Evolutionary conservation across 2,113 vertebrate species (phyloP), one percentile per base, ranked within the genome.

Genomic region (Hippocampus mohnikei): DNA sequence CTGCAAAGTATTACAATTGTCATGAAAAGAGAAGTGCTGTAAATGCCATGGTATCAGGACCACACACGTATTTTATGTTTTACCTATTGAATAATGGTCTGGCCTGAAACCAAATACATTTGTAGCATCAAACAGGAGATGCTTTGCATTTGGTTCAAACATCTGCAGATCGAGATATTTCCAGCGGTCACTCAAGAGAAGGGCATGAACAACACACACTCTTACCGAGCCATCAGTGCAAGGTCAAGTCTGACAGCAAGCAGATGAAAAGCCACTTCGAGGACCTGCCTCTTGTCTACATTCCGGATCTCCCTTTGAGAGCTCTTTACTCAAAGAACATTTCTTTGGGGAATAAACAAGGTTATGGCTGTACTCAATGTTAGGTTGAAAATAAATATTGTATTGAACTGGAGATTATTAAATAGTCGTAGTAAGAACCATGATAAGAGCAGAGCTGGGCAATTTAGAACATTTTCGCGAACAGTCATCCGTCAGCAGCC

Each of bases 231-330:
- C 81, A 79, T 81, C 75, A 76, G 64, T 66, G 58, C 76, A 87
- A 85, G 83, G 87, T 85, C 86, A 86, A 75, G 37, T 44, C 60
- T 87, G 85, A 85, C 84, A 86, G 81, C 77, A 62, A 68, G 77
- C 75, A 85, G 84, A 85, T 88, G 77, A 87, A 87, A 70, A 78
- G 71, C 81, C 83, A 88, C 87, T 85, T 84, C 84, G 63, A 65
- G 74, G 77, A 78, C 74, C 72, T 71, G 80, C 71, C 73, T 81
- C 77, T 79, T 78, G 81, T 87, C 78, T 85, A 78, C 78, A 75
- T 84, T 50, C 78, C 9, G 59, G 46, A 62, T 42, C 83, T 62
- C 71, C 72, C 69, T 78, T 16, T 73, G 75, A 80, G 77, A 76
- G 70, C 67, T 64, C 64, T 48, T 50, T 40, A 53, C 64, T 84